Percentiles rank a stretch among this genome's conserved stretches.
These are phyloP conservation scores for Egretta garzetta DNA, from an alignment of 2,113 vertebrate genomes.

Conservation along the genomic window DNA sequence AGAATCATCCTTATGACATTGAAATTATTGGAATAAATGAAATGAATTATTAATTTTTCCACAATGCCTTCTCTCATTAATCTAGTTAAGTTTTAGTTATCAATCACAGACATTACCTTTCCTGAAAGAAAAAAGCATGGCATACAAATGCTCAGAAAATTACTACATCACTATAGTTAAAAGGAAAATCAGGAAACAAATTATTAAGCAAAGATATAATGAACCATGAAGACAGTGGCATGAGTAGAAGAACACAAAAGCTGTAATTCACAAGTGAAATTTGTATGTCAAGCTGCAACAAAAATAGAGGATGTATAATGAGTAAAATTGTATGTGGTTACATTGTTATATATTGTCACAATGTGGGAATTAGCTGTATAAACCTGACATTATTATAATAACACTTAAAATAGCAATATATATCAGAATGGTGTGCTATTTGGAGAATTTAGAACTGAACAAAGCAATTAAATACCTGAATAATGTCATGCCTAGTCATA, in stretches of 20 bases:
- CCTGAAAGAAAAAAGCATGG: background rate
- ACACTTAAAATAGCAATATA: background rate
- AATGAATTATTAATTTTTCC: background rate
- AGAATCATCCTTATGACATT: background rate
- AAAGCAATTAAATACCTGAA: background rate
- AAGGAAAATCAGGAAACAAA: background rate
- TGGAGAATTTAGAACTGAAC: background rate
- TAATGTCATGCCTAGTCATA: background rate
- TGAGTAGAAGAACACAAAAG: background rate
- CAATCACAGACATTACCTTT: background rate
- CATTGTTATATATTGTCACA: background rate
- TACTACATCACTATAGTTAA: background rate
- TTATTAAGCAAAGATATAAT: background rate
- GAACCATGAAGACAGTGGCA: background rate
- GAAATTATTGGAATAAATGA: background rate
- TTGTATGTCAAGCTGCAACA: background rate
- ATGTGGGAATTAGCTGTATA: background rate
- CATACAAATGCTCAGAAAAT: background rate
- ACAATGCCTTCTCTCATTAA: background rate
- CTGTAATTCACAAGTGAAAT: background rate
- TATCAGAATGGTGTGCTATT: background rate
- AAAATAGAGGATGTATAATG: background rate
- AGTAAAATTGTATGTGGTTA: background rate
- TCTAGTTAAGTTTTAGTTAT: background rate
- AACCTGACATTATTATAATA: background rate